Base-by-base conservation (phyloP, 2,797 vertebrate genomes). In the Sebastes oblongus region DNA sequence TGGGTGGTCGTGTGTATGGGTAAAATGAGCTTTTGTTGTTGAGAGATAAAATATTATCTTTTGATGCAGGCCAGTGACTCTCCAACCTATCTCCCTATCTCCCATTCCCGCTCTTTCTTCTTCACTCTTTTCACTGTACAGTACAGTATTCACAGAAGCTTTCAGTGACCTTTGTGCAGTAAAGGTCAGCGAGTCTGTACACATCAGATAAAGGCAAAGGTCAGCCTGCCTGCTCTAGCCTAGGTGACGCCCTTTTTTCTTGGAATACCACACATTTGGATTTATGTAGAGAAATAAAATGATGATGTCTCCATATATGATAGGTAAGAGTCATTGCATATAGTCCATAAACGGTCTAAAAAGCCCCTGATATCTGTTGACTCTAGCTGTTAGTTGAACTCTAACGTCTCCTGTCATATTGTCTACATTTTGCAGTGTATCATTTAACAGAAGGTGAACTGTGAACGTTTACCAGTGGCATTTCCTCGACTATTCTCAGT, bases 181-280 rank as follows among this genome's bases (percentile, higher is more conserved):
- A 81, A 86, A 79, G 73, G 77, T 81, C 54, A 46, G 34, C 29
- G 55, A 52, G 27, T 78, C 59, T 82, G 81, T 54, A 69, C 50
- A 73, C 64, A 81, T 75, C 59, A 81, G 55, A 79, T 64, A 60
- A 69, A 84, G 27, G 29, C 58, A 83, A 90, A 87, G 77, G 73
- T 87, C 77, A 77, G 6, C 13, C 1, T 12, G 2, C 32, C 39
- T 69, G 61, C 7, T 42, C 39, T 8, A 22, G 13, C 39, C 27
- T 3, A 18, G n/a, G 36, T 29, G 13, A 27, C 2, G 2, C 36
- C 11, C 6, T 18, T 62, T 61, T 68, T 68, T 69, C 12, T 39
- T 59, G 7, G 4, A 36, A 74, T 52, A 70, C 8, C 50, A 34
- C 24, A 59, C 59, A 29, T 36, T 18, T 42, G 6, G 6, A 27